Evolutionary conservation across 2,113 vertebrate genomes (phyloP).

Genomic region (Cephalopholis sonnerati): DNA sequence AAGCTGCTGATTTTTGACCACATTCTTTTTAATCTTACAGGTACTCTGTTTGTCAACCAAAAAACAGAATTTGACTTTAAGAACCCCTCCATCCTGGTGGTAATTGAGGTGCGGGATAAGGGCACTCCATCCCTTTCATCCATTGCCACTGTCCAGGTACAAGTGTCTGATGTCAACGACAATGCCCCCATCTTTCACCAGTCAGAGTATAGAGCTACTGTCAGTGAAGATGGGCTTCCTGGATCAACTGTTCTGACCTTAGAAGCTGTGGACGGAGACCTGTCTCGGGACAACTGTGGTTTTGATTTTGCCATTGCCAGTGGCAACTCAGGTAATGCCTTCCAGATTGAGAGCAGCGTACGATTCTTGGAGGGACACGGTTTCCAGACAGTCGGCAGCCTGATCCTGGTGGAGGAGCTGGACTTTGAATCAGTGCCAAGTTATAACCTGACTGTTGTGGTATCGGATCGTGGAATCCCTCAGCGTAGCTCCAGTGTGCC

Average conservation of each 20-base stretch:
- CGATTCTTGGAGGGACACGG: slow-evolving; percentile 86
- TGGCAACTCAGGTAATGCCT: slow-evolving; percentile 91
- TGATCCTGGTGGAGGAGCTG: slow-evolving; percentile 91
- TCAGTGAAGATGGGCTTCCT: slow-evolving; percentile 90
- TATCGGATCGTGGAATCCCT: slow-evolving; percentile 92
- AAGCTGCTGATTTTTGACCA: neutral
- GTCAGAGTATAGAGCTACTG: slow-evolving; percentile 87
- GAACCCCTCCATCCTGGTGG: slow-evolving; percentile 88
- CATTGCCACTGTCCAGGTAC: slow-evolving; percentile 90
- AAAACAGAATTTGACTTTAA: slow-evolving; percentile 85
- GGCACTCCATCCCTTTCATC: slow-evolving; percentile 90
- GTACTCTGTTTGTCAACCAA: slow-evolving; percentile 89
- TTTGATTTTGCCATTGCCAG: slow-evolving; percentile 95
- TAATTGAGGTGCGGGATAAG: slow-evolving; percentile 90
- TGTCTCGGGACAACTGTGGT: slow-evolving; percentile 89
- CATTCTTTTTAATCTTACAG: slow-evolving; percentile 46
- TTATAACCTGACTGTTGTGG: slow-evolving; percentile 93
- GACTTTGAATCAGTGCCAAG: slow-evolving; percentile 90
- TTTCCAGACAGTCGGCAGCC: slow-evolving; percentile 87
- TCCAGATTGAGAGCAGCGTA: slow-evolving; percentile 94
- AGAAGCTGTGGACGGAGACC: slow-evolving; percentile 90
- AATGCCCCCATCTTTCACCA: slow-evolving; percentile 91
- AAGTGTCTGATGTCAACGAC: slow-evolving; percentile 93
- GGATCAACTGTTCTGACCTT: slow-evolving; percentile 92
- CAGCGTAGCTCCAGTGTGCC: slow-evolving; percentile 90